A percentile compares a stretch with the other conserved stretches of the same genome.
phyloP scores from a whole-genome alignment of 2,888 invertebrate genomes.

The Pecten maximus region DNA sequence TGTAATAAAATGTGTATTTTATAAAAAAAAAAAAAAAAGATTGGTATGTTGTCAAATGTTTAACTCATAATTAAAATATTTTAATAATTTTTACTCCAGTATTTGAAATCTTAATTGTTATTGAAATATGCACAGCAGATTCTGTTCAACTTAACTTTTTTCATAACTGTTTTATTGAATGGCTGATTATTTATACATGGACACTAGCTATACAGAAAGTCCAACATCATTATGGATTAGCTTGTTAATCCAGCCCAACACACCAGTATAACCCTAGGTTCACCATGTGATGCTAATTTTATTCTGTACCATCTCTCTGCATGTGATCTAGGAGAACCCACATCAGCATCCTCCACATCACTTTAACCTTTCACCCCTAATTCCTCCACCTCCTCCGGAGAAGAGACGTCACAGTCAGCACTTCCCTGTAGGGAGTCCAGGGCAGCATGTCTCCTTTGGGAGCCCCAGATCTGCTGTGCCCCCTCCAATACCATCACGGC shows the following conservation, averaged over 20 bases:
- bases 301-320: slow-evolving; percentile 1
- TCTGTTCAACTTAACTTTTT: neutral
- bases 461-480: neutral
- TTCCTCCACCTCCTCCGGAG: slow-evolving; percentile 10
- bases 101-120: too few relatives aligned
- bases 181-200: neutral
- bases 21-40: too few relatives aligned
- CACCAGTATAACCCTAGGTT: neutral
- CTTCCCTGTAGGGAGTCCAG: neutral
- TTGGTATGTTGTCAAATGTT: too few relatives aligned
- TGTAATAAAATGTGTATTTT: neutral
- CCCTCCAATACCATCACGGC: slow-evolving; percentile 33
- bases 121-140: neutral
- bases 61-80: too few relatives aligned
- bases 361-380: slow-evolving; percentile 30
- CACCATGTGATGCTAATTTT: slow-evolving; percentile 25
- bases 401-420: slow-evolving; percentile 19
- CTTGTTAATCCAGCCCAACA: neutral
- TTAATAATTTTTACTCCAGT: too few relatives aligned
- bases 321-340: neutral
- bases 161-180: neutral
- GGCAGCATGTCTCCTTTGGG: slow-evolving; percentile 24
- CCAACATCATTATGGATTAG: neutral
- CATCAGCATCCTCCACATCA: slow-evolving; percentile 16
- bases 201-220: neutral